Percentiles rank a stretch among this genome's conserved stretches.
Conservation (phyloP, 2,797 vertebrate species). For the Potorous gilbertii region DNA sequence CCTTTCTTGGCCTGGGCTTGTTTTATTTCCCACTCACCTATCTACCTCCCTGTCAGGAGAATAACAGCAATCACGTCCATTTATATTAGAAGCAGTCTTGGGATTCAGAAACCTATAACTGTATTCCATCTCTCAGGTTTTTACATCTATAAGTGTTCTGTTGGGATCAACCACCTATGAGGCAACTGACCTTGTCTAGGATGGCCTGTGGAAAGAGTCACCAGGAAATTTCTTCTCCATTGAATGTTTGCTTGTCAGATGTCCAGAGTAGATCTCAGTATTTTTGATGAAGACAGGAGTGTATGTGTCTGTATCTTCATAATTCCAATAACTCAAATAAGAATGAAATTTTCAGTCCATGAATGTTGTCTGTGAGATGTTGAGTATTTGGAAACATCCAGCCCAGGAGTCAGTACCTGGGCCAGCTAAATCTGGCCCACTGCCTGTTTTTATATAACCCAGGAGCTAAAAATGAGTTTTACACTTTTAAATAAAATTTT, state of each 20-base stretch:
- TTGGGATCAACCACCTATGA: neutral
- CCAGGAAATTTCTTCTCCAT: neutral
- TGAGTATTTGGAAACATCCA: neutral
- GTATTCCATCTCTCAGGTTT: constrained; percentile 47
- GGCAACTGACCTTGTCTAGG: neutral
- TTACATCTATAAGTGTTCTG: constrained; percentile 34
- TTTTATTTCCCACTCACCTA: neutral
- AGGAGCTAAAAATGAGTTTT: neutral
- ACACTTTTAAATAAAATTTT: neutral
- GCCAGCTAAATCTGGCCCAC: neutral
- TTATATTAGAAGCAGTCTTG: constrained; percentile 29
- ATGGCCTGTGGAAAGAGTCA: neutral
- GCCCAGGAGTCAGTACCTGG: neutral
- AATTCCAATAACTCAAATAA: neutral
- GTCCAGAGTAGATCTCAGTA: neutral
- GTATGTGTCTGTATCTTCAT: neutral
- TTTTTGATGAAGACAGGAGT: neutral
- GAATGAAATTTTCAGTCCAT: neutral
- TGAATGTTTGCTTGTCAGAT: neutral
- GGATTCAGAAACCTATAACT: constrained; percentile 17
- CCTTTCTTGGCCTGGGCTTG: constrained; percentile 22
- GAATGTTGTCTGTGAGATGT: neutral
- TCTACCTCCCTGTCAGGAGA: constrained; percentile 28
- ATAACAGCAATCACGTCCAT: constrained; percentile 39
- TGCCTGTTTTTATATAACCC: neutral